These are phyloP conservation scores for Geopemphigus sp. DNA, from an alignment of 1,140 invertebrate genomes.

Conservation along the genomic window DNA sequence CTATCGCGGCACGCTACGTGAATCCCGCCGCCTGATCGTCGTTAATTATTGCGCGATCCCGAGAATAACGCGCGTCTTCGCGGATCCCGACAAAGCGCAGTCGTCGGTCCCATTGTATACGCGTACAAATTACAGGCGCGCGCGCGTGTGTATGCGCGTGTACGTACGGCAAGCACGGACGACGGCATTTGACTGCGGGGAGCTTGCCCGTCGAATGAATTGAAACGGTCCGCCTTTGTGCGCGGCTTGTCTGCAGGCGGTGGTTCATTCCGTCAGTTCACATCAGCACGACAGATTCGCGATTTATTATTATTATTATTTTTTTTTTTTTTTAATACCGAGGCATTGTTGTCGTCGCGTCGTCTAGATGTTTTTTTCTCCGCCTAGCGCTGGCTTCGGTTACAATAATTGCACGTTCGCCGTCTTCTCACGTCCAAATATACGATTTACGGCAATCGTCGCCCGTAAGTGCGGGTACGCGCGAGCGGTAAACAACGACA, in stretches of 20 bases:
- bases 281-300: constrained; percentile 48
- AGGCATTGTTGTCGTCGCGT: constrained; percentile 27
- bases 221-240: background rate
- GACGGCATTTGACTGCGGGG: constrained; percentile 35
- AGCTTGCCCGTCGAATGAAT: constrained; percentile 33
- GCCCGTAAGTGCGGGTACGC: too few relatives aligned
- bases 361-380: constrained; percentile 36
- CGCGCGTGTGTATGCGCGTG: background rate
- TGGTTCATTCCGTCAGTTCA: constrained; percentile 46
- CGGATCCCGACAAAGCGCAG: constrained; percentile 28
- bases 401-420: constrained; percentile 46
- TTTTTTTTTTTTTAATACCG: constrained; percentile 24
- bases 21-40: background rate
- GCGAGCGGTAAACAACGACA: background rate
- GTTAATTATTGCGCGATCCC: background rate
- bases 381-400: constrained; percentile 43
- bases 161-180: too few relatives aligned
- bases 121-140: too few relatives aligned
- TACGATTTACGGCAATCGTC: constrained; percentile 26
- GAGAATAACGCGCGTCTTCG: constrained; percentile 35
- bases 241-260: constrained; percentile 39
- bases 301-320: constrained; percentile 7
- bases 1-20: too few relatives aligned
- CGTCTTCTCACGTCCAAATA: constrained; percentile 48
- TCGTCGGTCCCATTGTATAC: constrained; percentile 4